Conservation (phyloP, 2,113 vertebrate species). For the Amazona guildingii region DNA sequence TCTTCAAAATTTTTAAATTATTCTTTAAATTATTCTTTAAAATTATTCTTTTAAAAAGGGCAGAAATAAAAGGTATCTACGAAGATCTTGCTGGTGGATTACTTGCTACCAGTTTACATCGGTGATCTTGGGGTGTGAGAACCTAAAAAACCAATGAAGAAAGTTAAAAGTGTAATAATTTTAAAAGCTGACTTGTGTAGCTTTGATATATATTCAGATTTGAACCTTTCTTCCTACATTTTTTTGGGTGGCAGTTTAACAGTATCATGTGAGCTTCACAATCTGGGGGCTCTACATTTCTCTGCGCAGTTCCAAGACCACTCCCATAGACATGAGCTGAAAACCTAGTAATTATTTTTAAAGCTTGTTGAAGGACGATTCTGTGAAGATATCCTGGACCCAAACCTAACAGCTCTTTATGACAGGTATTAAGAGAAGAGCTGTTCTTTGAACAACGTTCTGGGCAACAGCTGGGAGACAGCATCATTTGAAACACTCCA, state of each 20-base stretch:
- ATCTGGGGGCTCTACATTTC: background rate
- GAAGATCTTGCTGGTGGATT: fast-evolving
- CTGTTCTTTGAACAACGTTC: background rate
- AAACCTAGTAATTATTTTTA: background rate
- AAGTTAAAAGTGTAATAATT: background rate
- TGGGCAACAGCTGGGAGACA: background rate
- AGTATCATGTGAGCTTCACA: background rate
- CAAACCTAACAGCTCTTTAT: background rate
- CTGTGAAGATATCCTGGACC: background rate
- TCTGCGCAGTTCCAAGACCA: background rate
- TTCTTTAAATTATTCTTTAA: background rate
- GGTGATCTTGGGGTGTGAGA: background rate
- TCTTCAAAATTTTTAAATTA: background rate
- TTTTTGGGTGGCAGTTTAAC: background rate
- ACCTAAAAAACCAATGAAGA: background rate
- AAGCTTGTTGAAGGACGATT: background rate
- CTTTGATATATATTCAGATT: background rate
- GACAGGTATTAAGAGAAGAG: background rate
- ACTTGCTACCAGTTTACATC: background rate
- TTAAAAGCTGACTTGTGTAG: background rate
- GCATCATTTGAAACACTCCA: background rate
- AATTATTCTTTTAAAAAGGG: background rate
- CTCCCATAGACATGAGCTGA: background rate
- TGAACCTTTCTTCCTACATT: background rate
- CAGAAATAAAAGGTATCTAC: background rate